phyloP scores from a whole-genome alignment of 2,888 invertebrate genomes.

The Cremastinae sp. region DNA sequence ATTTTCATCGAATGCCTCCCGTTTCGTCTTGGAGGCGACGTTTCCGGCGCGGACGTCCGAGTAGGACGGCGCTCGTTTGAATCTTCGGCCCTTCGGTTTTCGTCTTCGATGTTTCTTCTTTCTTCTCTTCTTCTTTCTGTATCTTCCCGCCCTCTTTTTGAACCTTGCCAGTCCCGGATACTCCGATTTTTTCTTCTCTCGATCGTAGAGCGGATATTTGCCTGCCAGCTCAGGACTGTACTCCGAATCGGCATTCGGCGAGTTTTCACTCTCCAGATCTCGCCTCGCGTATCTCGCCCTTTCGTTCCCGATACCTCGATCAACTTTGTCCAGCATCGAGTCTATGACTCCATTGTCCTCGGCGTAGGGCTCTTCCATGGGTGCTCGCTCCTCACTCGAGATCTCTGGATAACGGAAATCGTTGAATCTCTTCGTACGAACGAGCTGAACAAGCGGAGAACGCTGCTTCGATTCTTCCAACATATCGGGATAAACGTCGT shows the following conservation, averaged over 20 bases:
- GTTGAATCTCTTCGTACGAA: slow-evolving; percentile 55
- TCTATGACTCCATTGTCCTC: slow-evolving; percentile 59
- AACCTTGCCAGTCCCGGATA: neutral
- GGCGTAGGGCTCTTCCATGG: slow-evolving; percentile 42
- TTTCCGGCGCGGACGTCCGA: neutral
- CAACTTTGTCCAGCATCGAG: slow-evolving; percentile 58
- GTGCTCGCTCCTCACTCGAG: slow-evolving; percentile 25
- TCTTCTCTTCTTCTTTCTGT: slow-evolving; percentile 22
- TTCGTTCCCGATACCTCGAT: slow-evolving; percentile 37
- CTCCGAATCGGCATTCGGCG: slow-evolving; percentile 1
- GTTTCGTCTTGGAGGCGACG: neutral
- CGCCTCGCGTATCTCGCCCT: slow-evolving; percentile 1
- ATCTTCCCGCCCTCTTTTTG: slow-evolving; percentile 3
- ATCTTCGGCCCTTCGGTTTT: neutral
- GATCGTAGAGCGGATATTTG: neutral
- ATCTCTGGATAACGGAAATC: slow-evolving; percentile 24
- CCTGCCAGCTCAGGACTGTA: neutral
- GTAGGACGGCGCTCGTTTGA: slow-evolving; percentile 1
- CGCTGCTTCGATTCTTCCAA: slow-evolving; percentile 41
- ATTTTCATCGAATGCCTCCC: neutral
- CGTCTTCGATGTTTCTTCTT: slow-evolving; percentile 24
- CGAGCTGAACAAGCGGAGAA: slow-evolving; percentile 31
- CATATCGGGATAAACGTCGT: slow-evolving; percentile 60
- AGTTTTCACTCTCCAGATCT: slow-evolving; percentile 8
- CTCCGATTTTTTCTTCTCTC: slow-evolving; percentile 10